Conservation (phyloP, 2,113 vertebrate genomes). For the Saimiri boliviensis region DNA sequence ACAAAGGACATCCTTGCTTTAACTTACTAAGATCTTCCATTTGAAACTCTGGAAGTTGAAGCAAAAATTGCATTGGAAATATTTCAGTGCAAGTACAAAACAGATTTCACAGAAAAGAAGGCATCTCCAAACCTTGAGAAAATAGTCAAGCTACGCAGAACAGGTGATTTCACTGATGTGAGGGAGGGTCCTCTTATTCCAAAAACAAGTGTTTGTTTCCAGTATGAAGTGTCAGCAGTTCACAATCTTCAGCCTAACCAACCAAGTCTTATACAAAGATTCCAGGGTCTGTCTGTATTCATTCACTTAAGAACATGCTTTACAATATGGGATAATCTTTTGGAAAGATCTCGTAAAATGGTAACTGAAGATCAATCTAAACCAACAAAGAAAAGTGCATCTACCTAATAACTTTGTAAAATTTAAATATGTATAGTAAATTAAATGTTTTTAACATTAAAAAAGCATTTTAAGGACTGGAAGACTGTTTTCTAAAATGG, state of each 20-base stretch:
- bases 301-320: constrained; percentile 85
- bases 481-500: not conserved
- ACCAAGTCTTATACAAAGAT: constrained; percentile 86
- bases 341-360: constrained; percentile 21
- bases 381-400: constrained; percentile 59
- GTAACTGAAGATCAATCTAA: constrained; percentile 76
- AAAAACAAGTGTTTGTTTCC: constrained; percentile 92
- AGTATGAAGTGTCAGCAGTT: constrained; percentile 92
- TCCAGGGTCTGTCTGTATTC: constrained; percentile 95
- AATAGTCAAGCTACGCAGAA: constrained; percentile 90
- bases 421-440: constrained; percentile 76
- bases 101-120: constrained; percentile 89
- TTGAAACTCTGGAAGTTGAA: constrained; percentile 91
- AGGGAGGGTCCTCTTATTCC: constrained; percentile 92
- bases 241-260: constrained; percentile 85
- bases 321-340: not conserved
- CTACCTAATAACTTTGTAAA: constrained; percentile 56
- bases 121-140: constrained; percentile 87
- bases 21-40: constrained; percentile 90
- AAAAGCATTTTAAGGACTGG: not conserved
- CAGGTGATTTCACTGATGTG: constrained; percentile 93
- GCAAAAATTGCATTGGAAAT: constrained; percentile 93
- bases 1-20: constrained; percentile 88
- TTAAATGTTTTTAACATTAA: constrained; percentile 58
- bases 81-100: constrained; percentile 93